A percentile compares a stretch with the other conserved stretches of the same genome.
Conservation (phyloP, 1,140 invertebrate species). For the Ips nitidus region DNA sequence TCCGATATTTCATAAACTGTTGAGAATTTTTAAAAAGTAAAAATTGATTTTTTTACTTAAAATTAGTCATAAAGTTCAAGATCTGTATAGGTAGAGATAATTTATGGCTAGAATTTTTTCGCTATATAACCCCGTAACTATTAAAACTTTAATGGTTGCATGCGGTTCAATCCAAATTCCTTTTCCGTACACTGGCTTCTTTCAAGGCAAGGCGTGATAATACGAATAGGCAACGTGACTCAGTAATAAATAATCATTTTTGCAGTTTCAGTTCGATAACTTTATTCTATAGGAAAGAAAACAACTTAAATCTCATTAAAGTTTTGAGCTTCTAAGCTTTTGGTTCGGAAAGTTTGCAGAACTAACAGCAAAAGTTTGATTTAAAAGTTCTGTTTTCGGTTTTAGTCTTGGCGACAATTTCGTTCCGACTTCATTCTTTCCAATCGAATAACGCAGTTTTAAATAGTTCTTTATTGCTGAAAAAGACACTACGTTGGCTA, state of each 20-base stretch:
- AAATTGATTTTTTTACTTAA: no score
- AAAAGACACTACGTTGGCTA: neutral
- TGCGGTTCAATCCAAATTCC: no score
- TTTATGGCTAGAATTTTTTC: no score
- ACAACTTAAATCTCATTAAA: constrained; percentile 33
- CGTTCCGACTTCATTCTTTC: constrained; percentile 11
- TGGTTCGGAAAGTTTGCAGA: constrained; percentile 18
- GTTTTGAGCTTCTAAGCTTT: constrained; percentile 27
- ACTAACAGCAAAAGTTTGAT: constrained; percentile 35
- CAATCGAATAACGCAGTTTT: constrained; percentile 13
- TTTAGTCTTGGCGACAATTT: constrained; percentile 24
- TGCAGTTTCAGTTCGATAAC: constrained; percentile 6
- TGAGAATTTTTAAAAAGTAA: no score
- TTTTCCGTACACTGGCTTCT: no score
- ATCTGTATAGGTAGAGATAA: no score
- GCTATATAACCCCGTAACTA: no score
- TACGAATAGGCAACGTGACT: neutral
- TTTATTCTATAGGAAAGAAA: constrained; percentile 25
- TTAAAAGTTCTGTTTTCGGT: constrained; percentile 27
- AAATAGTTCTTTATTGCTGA: neutral
- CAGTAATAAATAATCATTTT: constrained; percentile 16
- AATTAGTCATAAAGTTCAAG: no score
- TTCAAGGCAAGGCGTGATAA: no score
- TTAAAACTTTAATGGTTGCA: no score
- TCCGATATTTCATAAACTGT: no score